Conservation (phyloP, 2,797 vertebrate genomes). For the Darevskia mixta region DNA sequence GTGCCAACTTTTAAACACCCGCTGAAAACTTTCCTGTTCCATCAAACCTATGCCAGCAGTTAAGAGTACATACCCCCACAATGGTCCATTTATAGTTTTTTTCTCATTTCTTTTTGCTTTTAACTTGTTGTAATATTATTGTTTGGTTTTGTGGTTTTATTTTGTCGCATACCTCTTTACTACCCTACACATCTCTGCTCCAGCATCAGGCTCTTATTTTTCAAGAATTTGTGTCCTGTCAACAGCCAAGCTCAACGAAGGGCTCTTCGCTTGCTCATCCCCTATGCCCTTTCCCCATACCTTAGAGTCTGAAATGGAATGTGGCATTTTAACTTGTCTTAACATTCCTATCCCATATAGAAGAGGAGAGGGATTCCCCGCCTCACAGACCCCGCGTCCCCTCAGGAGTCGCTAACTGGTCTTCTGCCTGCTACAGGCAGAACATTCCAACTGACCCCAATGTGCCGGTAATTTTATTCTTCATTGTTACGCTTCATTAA, state of each 20-base stretch:
- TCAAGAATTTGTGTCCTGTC: background rate
- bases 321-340: background rate
- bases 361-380: background rate
- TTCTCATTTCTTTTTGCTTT: no score
- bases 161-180: no score
- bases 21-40: no score
- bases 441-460: background rate
- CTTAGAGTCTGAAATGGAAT: background rate
- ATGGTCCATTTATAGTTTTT: background rate
- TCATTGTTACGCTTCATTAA: constrained; percentile 2
- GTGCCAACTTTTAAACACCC: no score
- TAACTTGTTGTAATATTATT: no score
- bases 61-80: no score
- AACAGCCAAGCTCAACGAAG: background rate
- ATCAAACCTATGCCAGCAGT: no score
- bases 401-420: constrained; percentile 6
- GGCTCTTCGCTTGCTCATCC: background rate
- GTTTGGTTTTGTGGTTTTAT: no score
- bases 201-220: background rate
- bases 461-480: background rate
- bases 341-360: background rate
- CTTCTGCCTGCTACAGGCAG: background rate
- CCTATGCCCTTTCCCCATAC: background rate
- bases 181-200: background rate
- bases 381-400: background rate